Evolutionary conservation across 2,113 vertebrate genomes (phyloP).

Genomic region (Desmodus rotundus): DNA sequence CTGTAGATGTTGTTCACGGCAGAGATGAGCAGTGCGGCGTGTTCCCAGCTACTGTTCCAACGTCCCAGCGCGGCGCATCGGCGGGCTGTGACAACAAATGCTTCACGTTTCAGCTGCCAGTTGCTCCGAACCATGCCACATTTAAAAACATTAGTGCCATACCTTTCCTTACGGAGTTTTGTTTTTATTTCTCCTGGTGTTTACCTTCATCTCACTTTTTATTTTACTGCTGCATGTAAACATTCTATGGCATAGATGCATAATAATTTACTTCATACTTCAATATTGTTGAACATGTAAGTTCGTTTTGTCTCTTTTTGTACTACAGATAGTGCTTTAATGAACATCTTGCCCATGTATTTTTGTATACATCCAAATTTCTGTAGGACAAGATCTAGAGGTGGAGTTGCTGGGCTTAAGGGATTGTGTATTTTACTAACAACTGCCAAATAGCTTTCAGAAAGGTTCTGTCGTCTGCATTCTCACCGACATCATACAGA

Average conservation of each 20-base stretch:
- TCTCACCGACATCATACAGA: neutral
- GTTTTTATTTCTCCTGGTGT: neutral
- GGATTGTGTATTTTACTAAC: neutral
- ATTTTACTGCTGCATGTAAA: neutral
- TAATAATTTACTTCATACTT: neutral
- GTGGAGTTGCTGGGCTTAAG: neutral
- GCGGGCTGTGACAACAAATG: neutral
- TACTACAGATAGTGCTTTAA: neutral
- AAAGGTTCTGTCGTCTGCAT: neutral
- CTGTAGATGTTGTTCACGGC: neutral
- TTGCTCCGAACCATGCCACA: neutral
- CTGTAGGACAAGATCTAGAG: neutral
- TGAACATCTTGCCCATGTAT: neutral
- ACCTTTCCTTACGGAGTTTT: neutral
- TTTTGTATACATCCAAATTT: neutral
- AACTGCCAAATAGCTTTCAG: neutral
- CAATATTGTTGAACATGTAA: neutral
- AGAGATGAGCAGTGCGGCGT: neutral
- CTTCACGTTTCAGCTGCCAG: neutral
- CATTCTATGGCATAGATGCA: neutral
- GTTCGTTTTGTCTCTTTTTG: neutral
- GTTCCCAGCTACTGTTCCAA: neutral
- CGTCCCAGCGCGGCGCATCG: neutral
- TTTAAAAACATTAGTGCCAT: neutral
- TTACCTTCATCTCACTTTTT: neutral